These are phyloP conservation scores for Luidia sarsii DNA, from an alignment of 53 echinoderm and acorn worm species.

Conservation along the genomic window DNA sequence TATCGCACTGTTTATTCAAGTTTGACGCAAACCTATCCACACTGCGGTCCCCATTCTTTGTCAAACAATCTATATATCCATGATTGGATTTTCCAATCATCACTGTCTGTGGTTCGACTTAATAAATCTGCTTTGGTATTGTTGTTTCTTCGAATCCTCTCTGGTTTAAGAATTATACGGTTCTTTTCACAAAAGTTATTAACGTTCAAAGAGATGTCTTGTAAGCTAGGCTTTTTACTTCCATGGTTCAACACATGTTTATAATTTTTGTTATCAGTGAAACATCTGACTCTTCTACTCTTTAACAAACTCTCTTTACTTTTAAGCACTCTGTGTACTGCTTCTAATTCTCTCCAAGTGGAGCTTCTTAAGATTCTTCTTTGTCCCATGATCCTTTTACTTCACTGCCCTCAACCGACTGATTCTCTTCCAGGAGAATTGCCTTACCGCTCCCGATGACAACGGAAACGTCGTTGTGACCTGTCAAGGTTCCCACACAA, in stretches of 20 bases:
- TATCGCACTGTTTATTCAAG: constrained; percentile 3
- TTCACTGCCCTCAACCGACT: background rate
- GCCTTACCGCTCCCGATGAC: too few species aligned
- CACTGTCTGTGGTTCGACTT: background rate
- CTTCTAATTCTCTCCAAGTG: constrained; percentile 15
- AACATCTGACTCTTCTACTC: background rate
- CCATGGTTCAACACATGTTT: background rate
- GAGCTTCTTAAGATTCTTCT: constrained; percentile 1
- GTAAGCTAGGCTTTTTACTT: background rate
- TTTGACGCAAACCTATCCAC: constrained; percentile 57
- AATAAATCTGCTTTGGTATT: constrained; percentile 7
- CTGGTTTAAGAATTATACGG: background rate
- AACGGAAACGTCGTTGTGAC: too few species aligned
- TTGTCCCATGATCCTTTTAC: constrained; percentile 2
- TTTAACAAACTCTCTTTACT: background rate
- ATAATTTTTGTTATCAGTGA: constrained; percentile 3
- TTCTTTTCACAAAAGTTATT: constrained; percentile 10
- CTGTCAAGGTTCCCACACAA: constrained; percentile 12
- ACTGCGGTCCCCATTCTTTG: constrained; percentile 39
- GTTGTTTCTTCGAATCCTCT: background rate
- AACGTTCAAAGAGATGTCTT: background rate
- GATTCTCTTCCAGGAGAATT: too few species aligned
- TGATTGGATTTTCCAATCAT: constrained; percentile 6
- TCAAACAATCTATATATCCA: background rate
- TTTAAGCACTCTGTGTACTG: background rate